Evolutionary conservation across 2,888 invertebrate species (phyloP), one percentile per base, ranked within the genome.

Genomic region (Harpalus rufipes): DNA sequence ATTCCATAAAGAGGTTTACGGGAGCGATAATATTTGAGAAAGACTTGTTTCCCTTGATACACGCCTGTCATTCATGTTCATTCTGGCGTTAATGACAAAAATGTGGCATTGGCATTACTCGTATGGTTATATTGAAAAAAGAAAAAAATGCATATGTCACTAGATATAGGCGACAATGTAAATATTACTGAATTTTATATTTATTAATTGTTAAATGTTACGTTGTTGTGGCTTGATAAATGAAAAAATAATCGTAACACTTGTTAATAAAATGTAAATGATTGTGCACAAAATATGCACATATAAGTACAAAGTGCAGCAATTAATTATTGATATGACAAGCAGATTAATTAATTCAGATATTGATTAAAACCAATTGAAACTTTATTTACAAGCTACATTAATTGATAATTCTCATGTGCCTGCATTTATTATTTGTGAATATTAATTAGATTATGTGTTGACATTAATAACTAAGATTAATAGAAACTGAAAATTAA

Each of bases 371-470:
- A 74, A 44, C 18, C 72, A 51, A 44, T 74, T 74, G n/a, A 18
- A 18, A 16, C 41, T 74, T 74, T 74, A 74, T 74, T 74, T 44
- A 74, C 44, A 44, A n/a, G 32, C 18, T 14, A 16, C 18, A 44
- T 74, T 74, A 74, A 74, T 74, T 44, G 18, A 74, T 74, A 74
- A 44, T 74, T 18, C 41, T 8, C 72, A 44, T 74, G 4, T 74
- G 18, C 72, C 72, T 44, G 72, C 16, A 74, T 74, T 74, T 74
- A 74, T 21, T 14, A 14, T n/a, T n/a, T n/a, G n/a, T 41, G 72
- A 74, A 44, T 44, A 74, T 74, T 18, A 74, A 74, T 74, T 74
- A 74, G 72, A 74, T 74, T 74, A 74, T 41, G 72, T 74, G 72
- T 74, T 74, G 72, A 74, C 41, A 44, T 74, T 39, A 72, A 41